Conservation (phyloP, 2,888 invertebrate genomes). For the Griposia aprilina region DNA sequence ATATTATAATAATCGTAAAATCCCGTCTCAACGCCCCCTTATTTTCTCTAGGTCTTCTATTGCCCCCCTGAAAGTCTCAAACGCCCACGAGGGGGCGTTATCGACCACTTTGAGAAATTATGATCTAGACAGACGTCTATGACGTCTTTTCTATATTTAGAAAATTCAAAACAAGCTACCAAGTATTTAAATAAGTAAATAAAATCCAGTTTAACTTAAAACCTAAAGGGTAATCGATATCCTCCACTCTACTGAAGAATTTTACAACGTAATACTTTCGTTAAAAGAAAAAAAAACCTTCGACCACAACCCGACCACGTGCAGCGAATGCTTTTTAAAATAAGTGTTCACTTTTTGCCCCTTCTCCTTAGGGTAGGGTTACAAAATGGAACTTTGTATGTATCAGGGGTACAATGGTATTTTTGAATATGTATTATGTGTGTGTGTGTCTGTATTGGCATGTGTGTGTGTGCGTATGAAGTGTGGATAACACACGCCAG, state of each 20-base stretch:
- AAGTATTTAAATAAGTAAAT: slow-evolving; percentile 4
- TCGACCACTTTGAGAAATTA: no score
- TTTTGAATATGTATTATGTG: slow-evolving; percentile 45
- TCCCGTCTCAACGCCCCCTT: no score
- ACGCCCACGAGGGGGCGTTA: no score
- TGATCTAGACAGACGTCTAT: no score
- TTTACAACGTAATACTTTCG: slow-evolving; percentile 87
- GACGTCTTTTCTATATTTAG: no score
- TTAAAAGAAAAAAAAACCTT: slow-evolving; percentile 80
- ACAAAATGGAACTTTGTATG: slow-evolving; percentile 86
- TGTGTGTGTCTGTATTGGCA: slow-evolving; percentile 72
- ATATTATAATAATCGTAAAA: no score
- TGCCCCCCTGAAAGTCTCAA: no score
- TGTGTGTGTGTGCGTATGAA: slow-evolving; percentile 72
- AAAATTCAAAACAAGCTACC: neutral
- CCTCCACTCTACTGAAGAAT: slow-evolving; percentile 79
- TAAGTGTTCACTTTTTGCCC: slow-evolving; percentile 84
- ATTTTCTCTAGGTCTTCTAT: no score
- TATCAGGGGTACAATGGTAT: slow-evolving; percentile 70
- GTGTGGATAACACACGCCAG: slow-evolving; percentile 79
- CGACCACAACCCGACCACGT: slow-evolving; percentile 90
- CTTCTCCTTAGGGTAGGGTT: slow-evolving; percentile 86
- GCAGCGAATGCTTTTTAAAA: slow-evolving; percentile 83
- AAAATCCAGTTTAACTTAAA: slow-evolving; percentile 62
- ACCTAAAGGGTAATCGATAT: slow-evolving; percentile 79